Conservation (phyloP, 2,113 vertebrate genomes). For the Corythornis madagascariensis region DNA sequence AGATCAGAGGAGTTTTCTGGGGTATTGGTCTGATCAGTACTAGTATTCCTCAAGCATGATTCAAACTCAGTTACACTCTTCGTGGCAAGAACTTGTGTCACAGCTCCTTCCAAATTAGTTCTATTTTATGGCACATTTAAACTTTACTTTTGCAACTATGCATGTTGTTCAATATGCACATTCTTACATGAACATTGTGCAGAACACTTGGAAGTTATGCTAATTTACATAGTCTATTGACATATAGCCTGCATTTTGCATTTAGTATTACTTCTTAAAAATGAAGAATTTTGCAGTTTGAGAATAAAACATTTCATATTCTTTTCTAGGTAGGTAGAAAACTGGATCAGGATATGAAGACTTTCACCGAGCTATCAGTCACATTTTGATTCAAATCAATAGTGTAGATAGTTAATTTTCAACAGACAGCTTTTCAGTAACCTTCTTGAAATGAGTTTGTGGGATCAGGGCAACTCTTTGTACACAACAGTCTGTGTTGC, state of each 20-base stretch:
- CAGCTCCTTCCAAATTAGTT: background rate
- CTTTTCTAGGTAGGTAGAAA: background rate
- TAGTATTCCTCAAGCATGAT: background rate
- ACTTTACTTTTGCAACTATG: background rate
- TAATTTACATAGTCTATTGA: background rate
- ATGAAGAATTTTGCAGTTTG: background rate
- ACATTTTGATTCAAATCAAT: background rate
- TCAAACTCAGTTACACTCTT: background rate
- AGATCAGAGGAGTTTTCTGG: background rate
- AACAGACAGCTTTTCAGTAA: background rate
- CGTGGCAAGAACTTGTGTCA: background rate
- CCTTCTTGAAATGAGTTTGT: background rate
- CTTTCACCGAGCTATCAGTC: background rate
- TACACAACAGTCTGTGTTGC: background rate
- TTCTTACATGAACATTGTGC: background rate
- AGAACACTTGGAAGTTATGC: background rate
- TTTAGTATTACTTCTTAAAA: background rate
- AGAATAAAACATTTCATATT: background rate
- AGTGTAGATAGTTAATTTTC: conserved; percentile 15
- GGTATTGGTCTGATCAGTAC: background rate
- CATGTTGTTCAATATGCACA: background rate
- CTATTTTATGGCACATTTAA: background rate
- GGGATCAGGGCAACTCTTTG: conserved; percentile 8
- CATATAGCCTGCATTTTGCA: background rate
- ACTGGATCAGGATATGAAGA: background rate